Evolutionary conservation across 2,888 invertebrate species (phyloP).

Genomic region (Drepana falcataria): DNA sequence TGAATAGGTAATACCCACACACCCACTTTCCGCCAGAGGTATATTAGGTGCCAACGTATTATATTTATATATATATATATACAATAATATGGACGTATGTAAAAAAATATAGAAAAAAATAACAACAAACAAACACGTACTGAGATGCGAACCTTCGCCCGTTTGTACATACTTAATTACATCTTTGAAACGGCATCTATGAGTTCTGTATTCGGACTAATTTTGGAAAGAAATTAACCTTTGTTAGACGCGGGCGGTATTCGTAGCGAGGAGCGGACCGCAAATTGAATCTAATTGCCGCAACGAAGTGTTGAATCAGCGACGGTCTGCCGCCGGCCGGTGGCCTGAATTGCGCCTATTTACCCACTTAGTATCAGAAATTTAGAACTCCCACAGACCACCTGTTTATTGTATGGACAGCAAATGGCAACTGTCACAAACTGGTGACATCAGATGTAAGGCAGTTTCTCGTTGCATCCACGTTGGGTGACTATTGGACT

Average conservation of each 20-base stretch:
- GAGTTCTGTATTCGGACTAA: slow-evolving; percentile 36
- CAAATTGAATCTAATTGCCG: slow-evolving; percentile 77
- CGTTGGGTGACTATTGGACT: not conserved
- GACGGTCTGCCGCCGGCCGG: slow-evolving; percentile 31
- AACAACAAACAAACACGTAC: too few relatives aligned
- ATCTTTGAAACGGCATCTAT: slow-evolving; percentile 33
- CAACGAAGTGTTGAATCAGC: slow-evolving; percentile 76
- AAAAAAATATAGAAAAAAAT: too few relatives aligned
- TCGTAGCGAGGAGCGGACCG: slow-evolving; percentile 54
- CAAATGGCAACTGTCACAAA: slow-evolving; percentile 42
- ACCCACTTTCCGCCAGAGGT: too few relatives aligned
- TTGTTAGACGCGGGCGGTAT: slow-evolving; percentile 58
- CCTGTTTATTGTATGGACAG: slow-evolving; percentile 51
- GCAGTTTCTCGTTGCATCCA: slow-evolving; percentile 8
- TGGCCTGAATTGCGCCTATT: slow-evolving; percentile 73
- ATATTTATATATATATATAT: too few relatives aligned
- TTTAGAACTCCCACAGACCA: slow-evolving; percentile 63
- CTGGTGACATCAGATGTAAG: slow-evolving; percentile 47
- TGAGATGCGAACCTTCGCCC: slow-evolving; percentile 25
- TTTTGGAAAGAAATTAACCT: slow-evolving; percentile 58
- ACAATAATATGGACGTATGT: too few relatives aligned
- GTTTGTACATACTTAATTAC: slow-evolving; percentile 29
- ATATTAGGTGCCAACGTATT: too few relatives aligned
- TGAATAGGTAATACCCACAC: too few relatives aligned
- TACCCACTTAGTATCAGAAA: slow-evolving; percentile 64